Percentiles rank a stretch among this genome's conserved stretches.
Evolutionary conservation across 2,113 vertebrate genomes (phyloP).

Genomic region (Nesospiza acunhae): DNA sequence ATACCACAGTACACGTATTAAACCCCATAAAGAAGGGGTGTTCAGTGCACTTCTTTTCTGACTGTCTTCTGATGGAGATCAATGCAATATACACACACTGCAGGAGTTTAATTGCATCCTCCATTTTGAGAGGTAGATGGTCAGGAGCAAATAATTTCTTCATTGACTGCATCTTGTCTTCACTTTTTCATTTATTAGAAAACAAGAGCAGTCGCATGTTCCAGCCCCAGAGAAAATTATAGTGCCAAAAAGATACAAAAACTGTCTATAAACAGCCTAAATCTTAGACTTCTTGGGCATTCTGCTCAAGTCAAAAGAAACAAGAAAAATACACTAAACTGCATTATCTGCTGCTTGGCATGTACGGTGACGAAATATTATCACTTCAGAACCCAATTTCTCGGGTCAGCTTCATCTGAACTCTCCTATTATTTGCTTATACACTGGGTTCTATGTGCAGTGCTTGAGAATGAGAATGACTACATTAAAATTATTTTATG

Average conservation of each 20-base stretch:
- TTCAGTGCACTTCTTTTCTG: not conserved
- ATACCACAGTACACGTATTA: not conserved
- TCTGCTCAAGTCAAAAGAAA: not conserved
- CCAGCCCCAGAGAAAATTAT: not conserved
- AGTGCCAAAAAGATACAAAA: not conserved
- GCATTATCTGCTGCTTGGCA: not conserved
- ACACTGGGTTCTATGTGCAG: not conserved
- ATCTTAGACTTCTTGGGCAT: not conserved
- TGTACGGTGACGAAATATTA: not conserved
- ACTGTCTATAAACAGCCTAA: not conserved
- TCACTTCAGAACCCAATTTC: not conserved
- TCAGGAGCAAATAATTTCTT: not conserved
- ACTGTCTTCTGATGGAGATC: not conserved
- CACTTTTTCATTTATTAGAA: not conserved
- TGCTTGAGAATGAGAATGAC: not conserved
- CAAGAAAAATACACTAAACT: not conserved
- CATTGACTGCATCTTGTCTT: not conserved
- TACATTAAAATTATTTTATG: not conserved
- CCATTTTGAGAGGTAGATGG: not conserved
- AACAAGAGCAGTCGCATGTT: not conserved
- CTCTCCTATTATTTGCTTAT: not conserved
- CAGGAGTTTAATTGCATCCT: not conserved
- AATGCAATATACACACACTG: not conserved
- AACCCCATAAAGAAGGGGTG: not conserved
- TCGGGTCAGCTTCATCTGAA: not conserved